Conservation (phyloP, 2,888 invertebrate species). For the Platycnemis pennipes region DNA sequence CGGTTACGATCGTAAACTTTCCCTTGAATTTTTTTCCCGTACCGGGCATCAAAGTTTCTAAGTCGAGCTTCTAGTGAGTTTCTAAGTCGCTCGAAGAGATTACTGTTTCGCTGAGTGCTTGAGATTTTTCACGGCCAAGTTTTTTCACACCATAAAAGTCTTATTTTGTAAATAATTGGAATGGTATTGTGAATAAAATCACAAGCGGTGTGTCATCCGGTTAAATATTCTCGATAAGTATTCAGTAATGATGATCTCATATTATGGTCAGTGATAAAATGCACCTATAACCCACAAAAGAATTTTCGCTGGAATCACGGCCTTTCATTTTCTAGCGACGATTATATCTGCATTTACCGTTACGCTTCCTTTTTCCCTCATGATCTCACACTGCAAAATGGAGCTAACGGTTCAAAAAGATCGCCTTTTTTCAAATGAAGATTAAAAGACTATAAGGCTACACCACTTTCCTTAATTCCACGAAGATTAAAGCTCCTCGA, state of each 20-base stretch:
- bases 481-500: background rate
- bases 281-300: background rate
- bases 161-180: no score
- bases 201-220: background rate
- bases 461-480: background rate
- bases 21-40: background rate
- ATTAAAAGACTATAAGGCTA: background rate
- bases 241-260: background rate
- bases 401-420: constrained; percentile 10
- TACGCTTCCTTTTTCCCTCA: background rate
- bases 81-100: background rate
- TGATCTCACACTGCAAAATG: background rate
- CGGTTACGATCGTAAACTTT: constrained; percentile 8
- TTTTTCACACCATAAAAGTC: no score
- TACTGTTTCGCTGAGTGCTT: background rate
- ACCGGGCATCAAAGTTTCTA: background rate
- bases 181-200: background rate
- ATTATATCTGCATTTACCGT: constrained; percentile 2
- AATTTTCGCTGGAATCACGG: background rate
- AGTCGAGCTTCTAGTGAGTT: background rate
- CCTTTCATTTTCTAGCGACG: background rate
- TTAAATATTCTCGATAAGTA: background rate
- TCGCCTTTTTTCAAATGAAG: background rate
- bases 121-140: background rate
- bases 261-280: background rate